A percentile compares a stretch with the other conserved stretches of the same genome.
Conservation (phyloP, 2,113 vertebrate species). For the Pontoporia blainvillei region DNA sequence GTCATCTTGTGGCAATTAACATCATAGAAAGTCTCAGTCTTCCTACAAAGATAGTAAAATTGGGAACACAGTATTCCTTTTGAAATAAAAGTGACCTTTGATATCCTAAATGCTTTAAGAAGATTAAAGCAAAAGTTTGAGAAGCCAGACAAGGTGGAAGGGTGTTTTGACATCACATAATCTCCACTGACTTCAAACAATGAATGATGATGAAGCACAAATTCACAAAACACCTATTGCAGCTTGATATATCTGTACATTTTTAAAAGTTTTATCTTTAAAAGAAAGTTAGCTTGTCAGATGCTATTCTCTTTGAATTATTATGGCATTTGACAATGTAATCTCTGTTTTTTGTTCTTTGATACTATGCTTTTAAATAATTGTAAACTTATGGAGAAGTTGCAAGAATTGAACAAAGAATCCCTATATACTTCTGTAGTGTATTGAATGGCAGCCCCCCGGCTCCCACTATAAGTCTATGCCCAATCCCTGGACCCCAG, state of each 20-base stretch:
- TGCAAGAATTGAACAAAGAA: not conserved
- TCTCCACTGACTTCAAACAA: not conserved
- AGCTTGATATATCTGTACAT: not conserved
- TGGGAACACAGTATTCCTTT: constrained; percentile 12
- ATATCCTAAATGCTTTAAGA: constrained; percentile 23
- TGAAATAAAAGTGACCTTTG: constrained; percentile 45
- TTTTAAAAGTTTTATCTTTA: not conserved
- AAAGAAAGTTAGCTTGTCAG: not conserved
- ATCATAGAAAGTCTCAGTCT: not conserved
- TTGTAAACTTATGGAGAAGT: not conserved
- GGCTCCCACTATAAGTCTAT: not conserved
- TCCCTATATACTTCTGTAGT: not conserved
- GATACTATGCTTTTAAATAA: not conserved
- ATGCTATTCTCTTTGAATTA: not conserved
- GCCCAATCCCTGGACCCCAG: not conserved
- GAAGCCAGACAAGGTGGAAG: not conserved
- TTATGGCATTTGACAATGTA: not conserved
- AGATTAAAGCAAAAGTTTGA: constrained; percentile 38
- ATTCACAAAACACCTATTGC: not conserved
- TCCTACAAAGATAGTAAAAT: not conserved
- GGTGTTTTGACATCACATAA: constrained; percentile 14
- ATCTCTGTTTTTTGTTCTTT: not conserved
- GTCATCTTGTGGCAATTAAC: constrained; percentile 26
- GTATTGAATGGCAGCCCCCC: not conserved
- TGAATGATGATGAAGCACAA: not conserved